Evolutionary conservation across 2,797 vertebrate species (phyloP).

Genomic region (Pipistrellus kuhlii): DNA sequence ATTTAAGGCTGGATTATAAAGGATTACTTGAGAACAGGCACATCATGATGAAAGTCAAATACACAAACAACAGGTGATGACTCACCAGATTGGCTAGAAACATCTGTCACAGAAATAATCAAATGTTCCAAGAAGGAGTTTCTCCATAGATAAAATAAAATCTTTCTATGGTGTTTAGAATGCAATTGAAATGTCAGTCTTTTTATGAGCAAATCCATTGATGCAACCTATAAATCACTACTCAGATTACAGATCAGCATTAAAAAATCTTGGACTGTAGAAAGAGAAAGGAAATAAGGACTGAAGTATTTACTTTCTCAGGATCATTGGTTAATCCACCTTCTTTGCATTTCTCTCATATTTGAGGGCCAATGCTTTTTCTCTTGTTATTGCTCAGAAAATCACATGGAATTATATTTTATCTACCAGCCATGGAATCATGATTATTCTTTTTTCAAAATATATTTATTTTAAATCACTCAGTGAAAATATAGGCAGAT

Average conservation of each 20-base stretch:
- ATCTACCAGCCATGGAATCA: not conserved
- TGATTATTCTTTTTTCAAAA: not conserved
- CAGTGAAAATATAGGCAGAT: not conserved
- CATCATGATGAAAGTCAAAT: not conserved
- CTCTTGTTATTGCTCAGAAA: not conserved
- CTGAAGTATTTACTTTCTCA: not conserved
- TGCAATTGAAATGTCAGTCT: not conserved
- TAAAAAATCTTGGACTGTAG: not conserved
- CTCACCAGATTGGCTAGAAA: constrained; percentile 11
- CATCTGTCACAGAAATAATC: constrained; percentile 4
- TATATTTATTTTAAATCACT: not conserved
- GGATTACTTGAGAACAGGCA: not conserved
- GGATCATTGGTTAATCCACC: not conserved
- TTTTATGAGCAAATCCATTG: not conserved
- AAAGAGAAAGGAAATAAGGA: not conserved
- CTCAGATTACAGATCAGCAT: not conserved
- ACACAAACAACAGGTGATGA: not conserved
- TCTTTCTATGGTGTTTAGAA: not conserved
- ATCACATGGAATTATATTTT: not conserved
- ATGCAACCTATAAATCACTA: not conserved
- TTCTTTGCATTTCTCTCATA: not conserved
- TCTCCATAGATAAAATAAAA: constrained; percentile 36
- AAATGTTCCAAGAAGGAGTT: not conserved
- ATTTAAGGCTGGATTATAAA: not conserved
- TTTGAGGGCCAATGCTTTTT: not conserved